Percentiles rank a stretch among this genome's conserved stretches.
Evolutionary conservation across 2,797 vertebrate species (phyloP).

Genomic region (Rhabdomys pumilio): DNA sequence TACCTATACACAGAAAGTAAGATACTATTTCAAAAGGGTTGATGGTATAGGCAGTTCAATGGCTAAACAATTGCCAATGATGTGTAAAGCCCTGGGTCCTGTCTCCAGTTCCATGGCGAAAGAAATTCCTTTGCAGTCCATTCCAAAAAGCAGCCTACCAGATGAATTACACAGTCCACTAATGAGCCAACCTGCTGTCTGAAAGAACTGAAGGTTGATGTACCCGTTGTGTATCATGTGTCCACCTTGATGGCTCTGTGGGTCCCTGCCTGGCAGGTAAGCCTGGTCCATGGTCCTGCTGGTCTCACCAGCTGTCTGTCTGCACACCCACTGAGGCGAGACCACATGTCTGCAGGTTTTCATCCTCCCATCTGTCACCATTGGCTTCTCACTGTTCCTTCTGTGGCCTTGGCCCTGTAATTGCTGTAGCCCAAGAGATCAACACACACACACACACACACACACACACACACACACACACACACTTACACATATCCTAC

Average conservation of each 20-base stretch:
- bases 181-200: background rate
- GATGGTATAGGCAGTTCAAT: background rate
- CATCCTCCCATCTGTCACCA: slow-evolving; percentile 22
- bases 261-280: background rate
- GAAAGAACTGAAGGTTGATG: background rate
- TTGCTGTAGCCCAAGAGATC: background rate
- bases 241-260: background rate
- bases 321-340: background rate
- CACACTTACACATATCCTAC: background rate
- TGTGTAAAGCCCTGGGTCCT: background rate
- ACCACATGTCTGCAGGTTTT: background rate
- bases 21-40: background rate
- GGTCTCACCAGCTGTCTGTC: slow-evolving; percentile 21
- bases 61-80: background rate
- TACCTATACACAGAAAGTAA: background rate
- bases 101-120: background rate
- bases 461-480: background rate
- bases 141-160: slow-evolving; percentile 5
- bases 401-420: background rate
- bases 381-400: background rate
- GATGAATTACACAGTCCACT: background rate
- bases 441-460: background rate
- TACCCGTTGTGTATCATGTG: accelerated
- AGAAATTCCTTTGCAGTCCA: background rate
- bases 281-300: background rate